These are phyloP conservation scores for Typhlomys cinereus DNA, from an alignment of 2,113 vertebrate genomes.

Conservation along the genomic window DNA sequence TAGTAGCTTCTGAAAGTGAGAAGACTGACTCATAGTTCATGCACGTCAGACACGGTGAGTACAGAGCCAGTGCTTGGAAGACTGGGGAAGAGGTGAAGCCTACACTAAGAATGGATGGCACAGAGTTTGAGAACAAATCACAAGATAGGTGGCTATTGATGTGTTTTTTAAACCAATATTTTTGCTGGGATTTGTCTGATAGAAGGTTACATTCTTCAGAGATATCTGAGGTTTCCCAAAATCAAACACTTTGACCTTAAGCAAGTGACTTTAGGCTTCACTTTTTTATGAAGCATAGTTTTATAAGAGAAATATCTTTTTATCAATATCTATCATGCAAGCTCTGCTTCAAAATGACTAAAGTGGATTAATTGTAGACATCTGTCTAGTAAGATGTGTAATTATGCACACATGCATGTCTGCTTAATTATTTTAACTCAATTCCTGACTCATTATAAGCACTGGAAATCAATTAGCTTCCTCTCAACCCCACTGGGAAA, in stretches of 20 bases:
- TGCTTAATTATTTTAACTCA: neutral
- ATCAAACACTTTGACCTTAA: neutral
- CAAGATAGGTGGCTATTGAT: neutral
- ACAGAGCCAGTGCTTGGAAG: neutral
- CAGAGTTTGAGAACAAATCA: neutral
- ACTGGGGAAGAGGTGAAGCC: too few relatives aligned
- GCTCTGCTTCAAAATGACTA: neutral
- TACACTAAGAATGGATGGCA: neutral
- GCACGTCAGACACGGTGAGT: neutral
- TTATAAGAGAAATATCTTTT: neutral
- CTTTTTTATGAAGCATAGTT: neutral
- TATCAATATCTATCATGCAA: neutral
- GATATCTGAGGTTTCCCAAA: neutral
- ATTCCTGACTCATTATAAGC: neutral
- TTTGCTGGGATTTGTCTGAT: neutral
- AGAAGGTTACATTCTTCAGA: neutral
- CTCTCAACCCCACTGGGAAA: neutral
- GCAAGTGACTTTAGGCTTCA: neutral
- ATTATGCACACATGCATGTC: neutral
- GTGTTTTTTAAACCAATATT: rapidly evolving
- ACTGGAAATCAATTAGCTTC: neutral
- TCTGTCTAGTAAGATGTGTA: neutral
- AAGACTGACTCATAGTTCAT: neutral
- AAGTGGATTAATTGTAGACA: neutral
- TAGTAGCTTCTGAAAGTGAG: too few relatives aligned